Evolutionary conservation across 1,140 invertebrate species (phyloP).

Genomic region (Calycopis cecrops): DNA sequence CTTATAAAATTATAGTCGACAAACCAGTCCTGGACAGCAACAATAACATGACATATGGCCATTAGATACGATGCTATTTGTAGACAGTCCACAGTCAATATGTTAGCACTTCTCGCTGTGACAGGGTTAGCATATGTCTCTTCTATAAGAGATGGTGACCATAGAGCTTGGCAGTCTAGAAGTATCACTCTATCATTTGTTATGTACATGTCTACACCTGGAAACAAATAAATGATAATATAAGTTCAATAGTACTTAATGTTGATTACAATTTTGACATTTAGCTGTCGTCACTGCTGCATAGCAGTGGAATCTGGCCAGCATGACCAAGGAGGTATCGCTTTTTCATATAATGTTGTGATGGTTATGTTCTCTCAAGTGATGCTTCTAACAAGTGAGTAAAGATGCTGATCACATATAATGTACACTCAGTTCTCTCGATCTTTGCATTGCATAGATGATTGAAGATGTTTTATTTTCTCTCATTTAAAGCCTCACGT

Average conservation of each 20-base stretch:
- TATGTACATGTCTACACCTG: conserved; percentile 78
- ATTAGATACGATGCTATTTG: conserved; percentile 90
- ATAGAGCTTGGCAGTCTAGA: conserved; percentile 77
- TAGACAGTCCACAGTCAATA: conserved; percentile 80
- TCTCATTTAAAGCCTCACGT: no score
- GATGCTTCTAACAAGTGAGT: no score
- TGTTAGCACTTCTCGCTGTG: conserved; percentile 75
- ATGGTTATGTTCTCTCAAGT: no score
- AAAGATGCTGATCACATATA: no score
- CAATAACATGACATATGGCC: conserved; percentile 91
- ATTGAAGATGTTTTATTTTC: no score
- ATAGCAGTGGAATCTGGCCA: no score
- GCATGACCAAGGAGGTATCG: no score
- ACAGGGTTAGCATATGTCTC: conserved; percentile 59
- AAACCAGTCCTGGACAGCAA: conserved; percentile 92
- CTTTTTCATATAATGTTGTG: no score
- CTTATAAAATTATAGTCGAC: conserved; percentile 80
- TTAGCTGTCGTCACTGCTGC: no score
- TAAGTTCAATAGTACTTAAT: no score
- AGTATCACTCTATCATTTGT: conserved; percentile 78
- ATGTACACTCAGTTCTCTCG: no score
- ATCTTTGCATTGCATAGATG: no score
- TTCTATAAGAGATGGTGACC: conserved; percentile 59
- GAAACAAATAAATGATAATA: conserved; percentile 23
- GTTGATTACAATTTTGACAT: neutral